Evolutionary conservation across 2,113 vertebrate genomes (phyloP), one percentile per base, ranked within the genome.

Genomic region (Pycnonotus jocosus): DNA sequence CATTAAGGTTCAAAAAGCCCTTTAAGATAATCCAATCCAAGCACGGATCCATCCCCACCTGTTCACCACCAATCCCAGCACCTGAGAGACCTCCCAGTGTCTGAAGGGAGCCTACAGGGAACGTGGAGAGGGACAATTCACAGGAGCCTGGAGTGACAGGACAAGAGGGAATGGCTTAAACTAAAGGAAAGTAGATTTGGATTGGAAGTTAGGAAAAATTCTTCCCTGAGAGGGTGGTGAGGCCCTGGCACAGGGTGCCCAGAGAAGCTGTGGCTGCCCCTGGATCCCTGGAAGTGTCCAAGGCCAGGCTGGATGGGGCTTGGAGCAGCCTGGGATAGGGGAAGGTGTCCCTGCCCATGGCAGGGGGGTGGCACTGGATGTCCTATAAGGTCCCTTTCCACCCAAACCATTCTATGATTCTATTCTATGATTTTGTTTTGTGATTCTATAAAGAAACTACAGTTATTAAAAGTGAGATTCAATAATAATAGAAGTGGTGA

Each of bases 281-380:
- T 73, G 58, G 19, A 89, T 60, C 45, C 30, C n/a, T 68, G 69
- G 24, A 12, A 82, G 7, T 74, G 53, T 31, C 24, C 78, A 40
- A 74, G 37, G 13, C 28, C 38, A 35, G 24, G 30, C 0, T 76
- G n/a, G 69, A 60, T 0, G 0, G 23, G 38, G 28, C 28, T 74
- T 60, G 53, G 70, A 61, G 6, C n/a, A 40, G 0, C 4, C 11
- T 61, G 70, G 61, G n/a, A 0, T 2, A 27, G 25, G 31, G 40
- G 25, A 5, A 68, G 6, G 1, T 47, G 47, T 40, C 24, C 30
- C 45, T n/a, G 20, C 0, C 61, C 14, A 13, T 31, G n/a, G 23
- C 37, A 73, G 38, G 8, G 15, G 1, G 4, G 28, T 4, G 60
- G 19, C n/a, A 38, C 6, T 33, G 0, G 7, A 38, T 47, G n/a